phyloP scores from a whole-genome alignment of 2,113 vertebrate species.

The Varanus salvator region DNA sequence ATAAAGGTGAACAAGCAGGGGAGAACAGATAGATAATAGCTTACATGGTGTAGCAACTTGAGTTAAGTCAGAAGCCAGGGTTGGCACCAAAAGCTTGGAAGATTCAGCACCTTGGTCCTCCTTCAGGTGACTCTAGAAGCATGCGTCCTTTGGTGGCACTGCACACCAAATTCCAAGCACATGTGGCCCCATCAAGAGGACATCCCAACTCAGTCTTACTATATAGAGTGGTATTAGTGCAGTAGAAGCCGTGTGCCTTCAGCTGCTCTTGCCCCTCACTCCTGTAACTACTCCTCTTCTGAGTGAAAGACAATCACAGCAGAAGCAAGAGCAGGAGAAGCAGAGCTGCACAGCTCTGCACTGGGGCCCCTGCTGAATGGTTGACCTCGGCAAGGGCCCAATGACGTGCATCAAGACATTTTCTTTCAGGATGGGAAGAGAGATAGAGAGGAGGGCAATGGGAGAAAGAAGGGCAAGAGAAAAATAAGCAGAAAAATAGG shows the following conservation, averaged over 20 bases:
- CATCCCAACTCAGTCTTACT: background rate
- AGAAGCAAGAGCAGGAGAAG: background rate
- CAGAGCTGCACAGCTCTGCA: too few species aligned
- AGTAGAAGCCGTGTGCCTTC: background rate
- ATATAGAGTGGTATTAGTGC: background rate
- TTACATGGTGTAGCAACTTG: background rate
- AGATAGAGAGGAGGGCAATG: background rate
- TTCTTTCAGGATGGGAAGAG: background rate
- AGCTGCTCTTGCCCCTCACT: background rate
- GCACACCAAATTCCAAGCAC: background rate
- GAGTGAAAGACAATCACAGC: background rate
- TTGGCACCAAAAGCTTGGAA: background rate
- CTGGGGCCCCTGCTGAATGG: background rate
- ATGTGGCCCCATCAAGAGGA: background rate
- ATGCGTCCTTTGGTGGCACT: too few species aligned
- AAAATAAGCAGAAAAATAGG: background rate
- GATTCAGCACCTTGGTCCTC: background rate
- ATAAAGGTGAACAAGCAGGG: background rate
- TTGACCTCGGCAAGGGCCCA: background rate
- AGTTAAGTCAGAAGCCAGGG: background rate
- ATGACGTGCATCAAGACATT: background rate
- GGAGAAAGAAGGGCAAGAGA: background rate
- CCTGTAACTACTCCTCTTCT: background rate
- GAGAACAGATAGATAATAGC: background rate
- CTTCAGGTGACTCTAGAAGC: too few species aligned